Percentiles rank a stretch among this genome's conserved stretches.
Evolutionary conservation across 2,113 vertebrate species (phyloP).

Genomic region (Saguinus imperator): DNA sequence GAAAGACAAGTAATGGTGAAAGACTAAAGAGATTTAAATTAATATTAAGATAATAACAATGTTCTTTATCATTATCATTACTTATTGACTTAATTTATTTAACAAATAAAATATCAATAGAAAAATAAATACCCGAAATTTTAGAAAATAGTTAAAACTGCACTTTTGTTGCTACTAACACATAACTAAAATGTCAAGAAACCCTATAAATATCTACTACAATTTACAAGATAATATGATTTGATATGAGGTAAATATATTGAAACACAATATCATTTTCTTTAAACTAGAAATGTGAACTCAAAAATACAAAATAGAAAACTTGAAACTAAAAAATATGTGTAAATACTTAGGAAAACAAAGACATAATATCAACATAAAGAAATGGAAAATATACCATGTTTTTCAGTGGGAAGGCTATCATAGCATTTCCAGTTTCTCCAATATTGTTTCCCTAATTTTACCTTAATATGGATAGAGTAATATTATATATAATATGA

Average conservation of each 20-base stretch:
- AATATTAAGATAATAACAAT: too few species aligned
- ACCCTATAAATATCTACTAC: neutral
- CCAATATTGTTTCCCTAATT: neutral
- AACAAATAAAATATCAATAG: neutral
- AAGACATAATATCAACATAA: neutral
- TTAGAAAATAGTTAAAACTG: neutral
- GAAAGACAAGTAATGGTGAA: neutral
- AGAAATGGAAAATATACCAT: neutral
- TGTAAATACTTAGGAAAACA: neutral
- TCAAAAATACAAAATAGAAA: neutral
- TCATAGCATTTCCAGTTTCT: neutral
- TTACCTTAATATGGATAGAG: neutral
- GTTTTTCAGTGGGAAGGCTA: neutral
- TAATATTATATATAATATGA: neutral
- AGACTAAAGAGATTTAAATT: neutral
- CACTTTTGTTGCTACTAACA: neutral
- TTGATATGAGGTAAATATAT: neutral
- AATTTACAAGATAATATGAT: neutral
- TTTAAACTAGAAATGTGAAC: neutral
- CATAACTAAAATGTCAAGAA: neutral
- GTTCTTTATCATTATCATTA: neutral
- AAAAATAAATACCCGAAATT: neutral
- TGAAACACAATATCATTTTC: neutral
- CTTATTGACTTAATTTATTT: neutral
- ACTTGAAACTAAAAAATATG: neutral